These are phyloP conservation scores for Clarias gariepinus DNA, from an alignment of 2,113 vertebrate genomes.

Conservation along the genomic window DNA sequence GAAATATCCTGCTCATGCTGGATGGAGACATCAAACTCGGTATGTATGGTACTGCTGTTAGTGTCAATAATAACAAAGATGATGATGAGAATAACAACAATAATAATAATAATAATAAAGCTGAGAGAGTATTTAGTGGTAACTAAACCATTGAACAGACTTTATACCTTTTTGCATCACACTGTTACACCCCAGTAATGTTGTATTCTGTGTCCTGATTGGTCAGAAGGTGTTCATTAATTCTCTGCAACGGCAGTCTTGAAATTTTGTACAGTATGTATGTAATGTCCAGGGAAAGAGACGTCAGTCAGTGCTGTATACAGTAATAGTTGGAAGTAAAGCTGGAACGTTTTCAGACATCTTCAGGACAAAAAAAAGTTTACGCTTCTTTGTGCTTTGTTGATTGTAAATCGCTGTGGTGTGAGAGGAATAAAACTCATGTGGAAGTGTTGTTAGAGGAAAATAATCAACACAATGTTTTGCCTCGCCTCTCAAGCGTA, in stretches of 20 bases:
- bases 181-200: not conserved
- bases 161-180: not conserved
- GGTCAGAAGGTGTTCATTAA: not conserved
- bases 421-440: not conserved
- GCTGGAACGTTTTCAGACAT: not conserved
- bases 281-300: not conserved
- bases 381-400: not conserved
- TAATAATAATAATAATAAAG: not conserved
- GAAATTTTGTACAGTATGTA: not conserved
- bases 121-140: not conserved
- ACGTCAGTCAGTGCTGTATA: not conserved
- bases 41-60: conserved; percentile 61
- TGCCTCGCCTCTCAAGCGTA: not conserved
- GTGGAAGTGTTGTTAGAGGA: not conserved
- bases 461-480: not conserved
- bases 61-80: not conserved
- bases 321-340: not conserved
- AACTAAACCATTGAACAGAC: not conserved
- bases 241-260: not conserved
- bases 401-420: not conserved
- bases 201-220: not conserved
- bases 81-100: not conserved
- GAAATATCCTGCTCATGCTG: conserved; percentile 90
- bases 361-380: not conserved
- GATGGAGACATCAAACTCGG: conserved; percentile 95